These are phyloP conservation scores for Trochalopteron elliotii DNA, from an alignment of 2,113 vertebrate genomes.

Conservation along the genomic window DNA sequence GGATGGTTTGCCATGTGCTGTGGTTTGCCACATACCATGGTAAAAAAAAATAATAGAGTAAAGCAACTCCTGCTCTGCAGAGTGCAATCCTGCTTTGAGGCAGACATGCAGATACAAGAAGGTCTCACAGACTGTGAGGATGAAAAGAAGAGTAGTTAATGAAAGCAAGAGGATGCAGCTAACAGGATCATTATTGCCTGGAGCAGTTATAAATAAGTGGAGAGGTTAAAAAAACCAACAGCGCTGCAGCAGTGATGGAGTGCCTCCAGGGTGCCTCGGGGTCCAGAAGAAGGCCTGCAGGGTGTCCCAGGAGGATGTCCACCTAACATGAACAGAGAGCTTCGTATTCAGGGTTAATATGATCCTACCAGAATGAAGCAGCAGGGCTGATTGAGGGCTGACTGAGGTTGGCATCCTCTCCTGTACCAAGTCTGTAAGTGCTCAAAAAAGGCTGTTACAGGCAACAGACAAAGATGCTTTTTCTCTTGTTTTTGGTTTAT, in stretches of 20 bases:
- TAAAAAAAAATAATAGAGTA: neutral
- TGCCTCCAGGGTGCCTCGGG: neutral
- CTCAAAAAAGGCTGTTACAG: neutral
- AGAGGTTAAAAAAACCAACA: neutral
- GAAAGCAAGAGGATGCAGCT: neutral
- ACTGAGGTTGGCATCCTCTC: neutral
- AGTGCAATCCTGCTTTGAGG: neutral
- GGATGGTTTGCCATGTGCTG: neutral
- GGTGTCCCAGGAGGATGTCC: neutral
- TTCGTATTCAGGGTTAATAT: neutral
- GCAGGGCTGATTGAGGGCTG: neutral
- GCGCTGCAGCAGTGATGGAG: neutral
- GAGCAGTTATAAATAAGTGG: neutral
- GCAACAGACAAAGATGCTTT: neutral
- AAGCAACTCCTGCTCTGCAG: neutral
- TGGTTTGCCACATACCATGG: fast-evolving
- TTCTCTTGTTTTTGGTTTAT: neutral
- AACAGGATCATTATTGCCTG: neutral
- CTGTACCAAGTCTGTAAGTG: neutral
- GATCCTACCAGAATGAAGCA: neutral
- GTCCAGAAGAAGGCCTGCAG: neutral
- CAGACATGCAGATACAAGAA: neutral
- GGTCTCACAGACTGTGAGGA: neutral
- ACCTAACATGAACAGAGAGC: neutral
- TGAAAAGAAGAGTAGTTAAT: neutral